Evolutionary conservation across 2,888 invertebrate genomes (phyloP), one percentile per base, ranked within the genome.

Genomic region (Protodeltote pygarga): DNA sequence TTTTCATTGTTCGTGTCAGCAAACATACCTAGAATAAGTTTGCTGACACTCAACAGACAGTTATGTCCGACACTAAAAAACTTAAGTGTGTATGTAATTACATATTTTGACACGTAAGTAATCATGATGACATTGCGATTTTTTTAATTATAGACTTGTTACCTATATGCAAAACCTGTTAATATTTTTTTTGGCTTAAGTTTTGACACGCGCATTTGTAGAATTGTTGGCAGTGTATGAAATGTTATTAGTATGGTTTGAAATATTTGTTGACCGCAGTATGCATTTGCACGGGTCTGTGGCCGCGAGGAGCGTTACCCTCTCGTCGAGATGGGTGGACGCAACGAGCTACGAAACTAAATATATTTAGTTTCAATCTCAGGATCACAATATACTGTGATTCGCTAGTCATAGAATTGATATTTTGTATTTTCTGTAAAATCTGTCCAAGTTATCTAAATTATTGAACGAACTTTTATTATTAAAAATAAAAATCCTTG

Each of bases 231-330:
- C n/a, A 29, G 23, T 50, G 8, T 34, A 24, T 39, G 29, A 2
- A 10, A 33, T 32, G 37, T 46, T 49, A 33, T 60, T 55, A 48
- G 46, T 38, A 28, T 41, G 25, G 45, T 46, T 47, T 35, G 50
- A 48, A 53, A 32, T 58, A 45, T 45, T 35, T 19, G 33, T 47
- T 57, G 63, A 75, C 75, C 75, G 66, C 75, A 74, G 41, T 50
- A 54, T 65, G 64, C 58, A 19, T 54, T 60, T 66, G 52, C 50
- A 37, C 37, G 50, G 31, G 59, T 58, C 65, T 66, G 77, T 51
- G 70, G 70, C 67, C 53, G 45, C 58, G 49, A 58, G 53, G 71
- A 67, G 64, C 77, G 57, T 77, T 77, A 73, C 73, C 75, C 66
- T 63, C 47, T 63, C 47, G 20, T 46, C 44, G 28, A 57, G 63